phyloP scores from a whole-genome alignment of 2,113 vertebrate species.

The Callaeas wilsoni region DNA sequence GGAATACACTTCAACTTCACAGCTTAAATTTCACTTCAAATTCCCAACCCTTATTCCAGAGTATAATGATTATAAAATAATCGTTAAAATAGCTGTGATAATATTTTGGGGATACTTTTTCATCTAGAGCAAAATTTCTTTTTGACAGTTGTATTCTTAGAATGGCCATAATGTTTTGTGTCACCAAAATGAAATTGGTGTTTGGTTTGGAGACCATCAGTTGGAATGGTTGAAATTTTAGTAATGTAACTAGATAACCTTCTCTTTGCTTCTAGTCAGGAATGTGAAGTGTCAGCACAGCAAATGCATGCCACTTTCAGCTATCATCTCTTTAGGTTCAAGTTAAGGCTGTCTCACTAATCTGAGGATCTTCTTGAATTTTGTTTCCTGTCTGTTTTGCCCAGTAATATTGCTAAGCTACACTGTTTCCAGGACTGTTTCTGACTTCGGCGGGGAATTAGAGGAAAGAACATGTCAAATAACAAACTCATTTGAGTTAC shows the following conservation, averaged over 20 bases:
- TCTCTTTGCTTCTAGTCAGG: neutral
- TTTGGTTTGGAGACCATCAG: neutral
- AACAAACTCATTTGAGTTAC: neutral
- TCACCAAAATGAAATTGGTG: neutral
- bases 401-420: neutral
- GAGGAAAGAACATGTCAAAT: neutral
- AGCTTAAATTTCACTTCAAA: neutral
- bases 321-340: neutral
- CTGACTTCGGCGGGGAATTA: neutral
- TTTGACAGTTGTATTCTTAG: neutral
- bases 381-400: constrained; percentile 7
- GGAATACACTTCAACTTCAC: neutral
- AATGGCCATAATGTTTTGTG: neutral
- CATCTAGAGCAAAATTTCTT: neutral
- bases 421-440: neutral
- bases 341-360: neutral
- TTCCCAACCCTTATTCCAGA: neutral
- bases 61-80: neutral
- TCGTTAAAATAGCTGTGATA: neutral
- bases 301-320: neutral
- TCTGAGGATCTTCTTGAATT: neutral
- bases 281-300: neutral
- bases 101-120: neutral
- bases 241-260: neutral
- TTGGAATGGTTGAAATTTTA: neutral